Evolutionary conservation across 1,140 invertebrate species (phyloP).

Genomic region (Varroa destructor): DNA sequence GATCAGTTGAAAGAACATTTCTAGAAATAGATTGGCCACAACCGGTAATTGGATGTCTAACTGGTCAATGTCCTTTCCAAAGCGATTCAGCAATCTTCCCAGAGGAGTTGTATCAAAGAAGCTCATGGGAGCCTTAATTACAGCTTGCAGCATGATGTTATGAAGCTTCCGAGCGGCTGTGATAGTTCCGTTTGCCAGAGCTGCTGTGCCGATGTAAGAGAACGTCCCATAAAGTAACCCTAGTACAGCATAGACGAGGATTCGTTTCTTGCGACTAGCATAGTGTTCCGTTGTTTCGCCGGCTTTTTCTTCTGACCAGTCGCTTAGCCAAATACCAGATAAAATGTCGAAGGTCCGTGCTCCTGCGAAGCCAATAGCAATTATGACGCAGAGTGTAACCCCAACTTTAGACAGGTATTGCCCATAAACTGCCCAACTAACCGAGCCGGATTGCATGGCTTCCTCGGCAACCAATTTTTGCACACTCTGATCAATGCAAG

Average conservation of each 20-base stretch:
- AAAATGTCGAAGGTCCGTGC: constrained; percentile 36
- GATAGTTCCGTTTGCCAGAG: constrained; percentile 38
- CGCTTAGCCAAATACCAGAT: constrained; percentile 38
- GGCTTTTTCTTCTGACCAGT: constrained; percentile 38
- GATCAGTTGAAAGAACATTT: constrained; percentile 18
- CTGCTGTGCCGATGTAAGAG: constrained; percentile 22
- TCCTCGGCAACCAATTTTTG: background rate
- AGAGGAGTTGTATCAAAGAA: constrained; percentile 75
- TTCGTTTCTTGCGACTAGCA: background rate
- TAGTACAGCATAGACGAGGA: constrained; percentile 5
- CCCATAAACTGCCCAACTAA: constrained; percentile 34
- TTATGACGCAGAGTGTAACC: constrained; percentile 32
- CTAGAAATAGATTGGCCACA: constrained; percentile 9
- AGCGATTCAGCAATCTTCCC: constrained; percentile 66
- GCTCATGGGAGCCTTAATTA: constrained; percentile 51
- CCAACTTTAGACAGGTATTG: constrained; percentile 38
- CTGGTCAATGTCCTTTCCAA: constrained; percentile 67
- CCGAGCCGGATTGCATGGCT: constrained; percentile 8
- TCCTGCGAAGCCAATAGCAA: constrained; percentile 37
- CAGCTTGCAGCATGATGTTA: constrained; percentile 30
- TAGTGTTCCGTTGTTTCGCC: constrained; percentile 1
- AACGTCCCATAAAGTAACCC: background rate
- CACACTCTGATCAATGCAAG: background rate
- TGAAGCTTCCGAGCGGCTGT: constrained; percentile 29
- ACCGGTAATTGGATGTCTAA: constrained; percentile 31